Conservation (phyloP, 1,140 invertebrate genomes). For the Vanessa tameamea region DNA sequence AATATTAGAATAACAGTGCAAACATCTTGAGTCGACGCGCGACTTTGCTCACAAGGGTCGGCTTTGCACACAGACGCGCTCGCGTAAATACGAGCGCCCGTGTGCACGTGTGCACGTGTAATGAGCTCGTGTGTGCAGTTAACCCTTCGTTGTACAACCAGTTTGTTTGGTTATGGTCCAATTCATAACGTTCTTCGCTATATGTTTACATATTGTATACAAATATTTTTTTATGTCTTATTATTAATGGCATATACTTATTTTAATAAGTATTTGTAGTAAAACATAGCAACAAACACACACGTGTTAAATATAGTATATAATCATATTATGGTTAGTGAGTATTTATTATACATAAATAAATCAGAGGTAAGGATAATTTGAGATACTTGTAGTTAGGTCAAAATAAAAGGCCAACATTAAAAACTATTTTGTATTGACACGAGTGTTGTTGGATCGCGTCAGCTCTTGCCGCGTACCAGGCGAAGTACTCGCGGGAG, state of each 20-base stretch:
- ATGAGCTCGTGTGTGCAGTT: slow-evolving; percentile 42
- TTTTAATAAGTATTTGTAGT: too few species aligned
- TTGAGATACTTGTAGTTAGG: too few species aligned
- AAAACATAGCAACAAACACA: too few species aligned
- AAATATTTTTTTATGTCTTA: not conserved
- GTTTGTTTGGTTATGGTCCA: slow-evolving; percentile 48
- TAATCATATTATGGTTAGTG: too few species aligned
- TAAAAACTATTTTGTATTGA: too few species aligned
- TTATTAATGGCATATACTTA: too few species aligned
- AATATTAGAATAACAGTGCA: slow-evolving; percentile 23
- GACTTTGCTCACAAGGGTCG: slow-evolving; percentile 53
- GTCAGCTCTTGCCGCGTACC: slow-evolving; percentile 21
- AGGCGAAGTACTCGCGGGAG: slow-evolving; percentile 32
- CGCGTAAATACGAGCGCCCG: slow-evolving; percentile 16
- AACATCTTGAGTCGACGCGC: slow-evolving; percentile 21
- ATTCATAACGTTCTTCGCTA: slow-evolving; percentile 12
- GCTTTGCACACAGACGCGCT: slow-evolving; percentile 35
- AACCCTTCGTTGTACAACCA: slow-evolving; percentile 66
- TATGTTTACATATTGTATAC: too few species aligned
- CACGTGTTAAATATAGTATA: too few species aligned
- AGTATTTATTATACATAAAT: too few species aligned
- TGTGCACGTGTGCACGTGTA: slow-evolving; percentile 31
- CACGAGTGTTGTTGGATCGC: slow-evolving; percentile 18
- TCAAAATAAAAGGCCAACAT: too few species aligned
- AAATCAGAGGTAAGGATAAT: too few species aligned